Evolutionary conservation across 2,113 vertebrate species (phyloP).

Genomic region (Trematomus loennbergii): DNA sequence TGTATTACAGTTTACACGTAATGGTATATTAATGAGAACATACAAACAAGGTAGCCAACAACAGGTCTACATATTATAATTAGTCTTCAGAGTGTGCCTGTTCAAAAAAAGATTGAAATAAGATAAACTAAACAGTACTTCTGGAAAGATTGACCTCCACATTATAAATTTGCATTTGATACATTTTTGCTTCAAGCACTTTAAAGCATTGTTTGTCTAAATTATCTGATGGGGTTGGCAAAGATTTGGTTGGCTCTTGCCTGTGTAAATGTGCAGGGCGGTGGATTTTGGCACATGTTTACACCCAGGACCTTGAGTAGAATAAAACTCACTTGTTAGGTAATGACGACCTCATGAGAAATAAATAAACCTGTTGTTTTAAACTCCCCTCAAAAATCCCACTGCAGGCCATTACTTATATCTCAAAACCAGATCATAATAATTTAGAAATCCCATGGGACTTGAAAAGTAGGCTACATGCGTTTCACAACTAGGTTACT

Average conservation of each 20-base stretch:
- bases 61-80: no score
- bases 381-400: conserved; percentile 21
- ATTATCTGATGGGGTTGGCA: not conserved
- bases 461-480: conserved; percentile 63
- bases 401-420: not conserved
- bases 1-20: not conserved
- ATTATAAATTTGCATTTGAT: not conserved
- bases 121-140: not conserved
- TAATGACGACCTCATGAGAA: not conserved
- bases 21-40: no score
- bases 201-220: not conserved
- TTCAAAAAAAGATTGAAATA: no score
- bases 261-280: not conserved
- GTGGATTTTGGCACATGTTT: not conserved
- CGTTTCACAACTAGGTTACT: conserved; percentile 57
- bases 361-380: conserved; percentile 38
- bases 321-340: not conserved
- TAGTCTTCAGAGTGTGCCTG: no score
- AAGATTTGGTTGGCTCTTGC: not conserved
- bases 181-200: not conserved
- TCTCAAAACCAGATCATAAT: conserved; percentile 32
- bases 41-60: no score
- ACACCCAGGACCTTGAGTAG: not conserved
- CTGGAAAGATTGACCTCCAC: not conserved
- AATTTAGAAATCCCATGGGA: conserved; percentile 40